Percentiles rank a stretch among this genome's conserved stretches.
Evolutionary conservation across 1,140 invertebrate species (phyloP).

Genomic region (Sinella curviseta): DNA sequence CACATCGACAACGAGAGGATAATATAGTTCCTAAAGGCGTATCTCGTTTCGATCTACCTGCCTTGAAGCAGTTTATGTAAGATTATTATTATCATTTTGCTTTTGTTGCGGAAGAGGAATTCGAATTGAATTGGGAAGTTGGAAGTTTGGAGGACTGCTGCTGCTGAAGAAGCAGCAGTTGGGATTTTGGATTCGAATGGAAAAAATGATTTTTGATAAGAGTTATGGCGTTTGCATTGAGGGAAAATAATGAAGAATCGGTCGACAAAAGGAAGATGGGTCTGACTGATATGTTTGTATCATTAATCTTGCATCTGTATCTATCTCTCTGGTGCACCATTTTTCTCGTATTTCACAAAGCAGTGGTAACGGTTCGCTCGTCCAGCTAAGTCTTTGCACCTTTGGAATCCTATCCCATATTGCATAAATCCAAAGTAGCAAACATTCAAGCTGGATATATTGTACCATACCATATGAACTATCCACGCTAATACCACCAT

Average conservation of each 20-base stretch:
- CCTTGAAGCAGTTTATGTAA: slow-evolving; percentile 24
- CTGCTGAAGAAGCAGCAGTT: not conserved
- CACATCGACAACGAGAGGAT: not conserved
- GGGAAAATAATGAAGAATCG: slow-evolving; percentile 15
- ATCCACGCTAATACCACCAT: no score
- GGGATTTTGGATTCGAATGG: slow-evolving; percentile 8
- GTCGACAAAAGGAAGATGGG: slow-evolving; percentile 25
- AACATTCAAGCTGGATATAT: no score
- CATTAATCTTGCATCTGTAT: slow-evolving; percentile 27
- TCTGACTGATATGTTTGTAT: slow-evolving; percentile 25
- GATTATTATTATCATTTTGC: slow-evolving; percentile 19
- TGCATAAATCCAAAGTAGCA: no score
- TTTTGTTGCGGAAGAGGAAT: slow-evolving; percentile 21
- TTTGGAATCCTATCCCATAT: no score
- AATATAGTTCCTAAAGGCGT: slow-evolving; percentile 10
- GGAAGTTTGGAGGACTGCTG: not conserved
- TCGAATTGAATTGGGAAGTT: slow-evolving; percentile 19
- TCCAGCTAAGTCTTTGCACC: no score
- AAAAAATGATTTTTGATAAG: slow-evolving; percentile 14
- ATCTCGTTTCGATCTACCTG: slow-evolving; percentile 11
- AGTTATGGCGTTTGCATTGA: slow-evolving; percentile 20
- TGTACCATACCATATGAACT: no score
- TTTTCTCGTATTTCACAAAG: not conserved
- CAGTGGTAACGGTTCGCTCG: no score
- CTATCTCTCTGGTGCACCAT: not conserved